Evolutionary conservation across 2,797 vertebrate species (phyloP).

Genomic region (Lithobates sylvaticus): DNA sequence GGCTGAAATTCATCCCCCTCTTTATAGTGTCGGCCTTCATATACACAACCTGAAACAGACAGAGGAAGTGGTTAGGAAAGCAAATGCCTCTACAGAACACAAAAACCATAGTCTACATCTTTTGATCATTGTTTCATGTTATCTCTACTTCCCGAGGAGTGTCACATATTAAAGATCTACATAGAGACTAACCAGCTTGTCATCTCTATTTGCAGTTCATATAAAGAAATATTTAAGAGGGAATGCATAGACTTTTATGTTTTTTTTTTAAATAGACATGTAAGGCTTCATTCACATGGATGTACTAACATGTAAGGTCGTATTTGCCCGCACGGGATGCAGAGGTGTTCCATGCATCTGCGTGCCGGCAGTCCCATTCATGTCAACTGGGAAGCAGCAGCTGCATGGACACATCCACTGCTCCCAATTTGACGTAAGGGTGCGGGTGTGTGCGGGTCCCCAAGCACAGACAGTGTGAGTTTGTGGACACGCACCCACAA

Average conservation of each 20-base stretch:
- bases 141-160: constrained; percentile 45
- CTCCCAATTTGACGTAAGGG: too few relatives aligned
- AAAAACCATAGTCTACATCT: constrained; percentile 15
- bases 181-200: constrained; percentile 17
- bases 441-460: too few relatives aligned
- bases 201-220: constrained; percentile 22
- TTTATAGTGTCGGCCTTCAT: constrained; percentile 89
- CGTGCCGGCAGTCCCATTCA: too few relatives aligned
- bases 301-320: too few relatives aligned
- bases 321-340: too few relatives aligned
- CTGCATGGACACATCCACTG: too few relatives aligned
- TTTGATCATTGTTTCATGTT: constrained; percentile 56
- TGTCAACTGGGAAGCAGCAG: too few relatives aligned
- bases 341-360: too few relatives aligned
- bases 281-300: neutral
- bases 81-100: constrained; percentile 23
- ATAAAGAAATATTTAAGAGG: neutral
- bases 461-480: too few relatives aligned
- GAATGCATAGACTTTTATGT: neutral
- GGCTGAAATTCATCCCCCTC: constrained; percentile 94
- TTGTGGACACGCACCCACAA: too few relatives aligned
- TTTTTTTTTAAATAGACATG: neutral
- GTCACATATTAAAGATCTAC: constrained; percentile 50
- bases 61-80: constrained; percentile 57
- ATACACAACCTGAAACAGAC: constrained; percentile 82